phyloP scores from a whole-genome alignment of 2,888 invertebrate species.

The Zygothrica quintamaculata region DNA sequence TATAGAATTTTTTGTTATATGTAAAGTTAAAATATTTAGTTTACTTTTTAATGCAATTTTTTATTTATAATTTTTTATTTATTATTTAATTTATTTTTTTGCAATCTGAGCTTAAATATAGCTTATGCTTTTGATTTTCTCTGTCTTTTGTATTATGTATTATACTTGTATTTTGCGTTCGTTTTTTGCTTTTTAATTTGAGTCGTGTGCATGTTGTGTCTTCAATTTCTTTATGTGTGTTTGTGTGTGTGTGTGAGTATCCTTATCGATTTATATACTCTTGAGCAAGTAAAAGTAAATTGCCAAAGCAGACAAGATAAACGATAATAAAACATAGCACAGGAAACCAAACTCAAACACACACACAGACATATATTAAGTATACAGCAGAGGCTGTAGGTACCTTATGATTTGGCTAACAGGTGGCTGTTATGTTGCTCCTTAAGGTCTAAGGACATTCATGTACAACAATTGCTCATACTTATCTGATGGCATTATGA shows the following conservation, averaged over 20 bases:
- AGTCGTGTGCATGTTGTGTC: conserved; percentile 32
- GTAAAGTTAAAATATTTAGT: too few relatives aligned
- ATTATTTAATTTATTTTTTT: too few relatives aligned
- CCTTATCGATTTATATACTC: conserved; percentile 60
- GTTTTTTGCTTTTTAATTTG: conserved; percentile 45
- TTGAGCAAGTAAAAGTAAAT: conserved; percentile 36
- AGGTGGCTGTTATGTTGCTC: conserved; percentile 42
- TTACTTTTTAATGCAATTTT: too few relatives aligned
- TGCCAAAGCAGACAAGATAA: conserved; percentile 49
- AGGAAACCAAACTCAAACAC: conserved; percentile 39
- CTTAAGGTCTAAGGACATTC: conserved; percentile 18
- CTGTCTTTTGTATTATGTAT: too few relatives aligned
- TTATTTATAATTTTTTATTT: too few relatives aligned
- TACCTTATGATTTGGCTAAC: conserved; percentile 31
- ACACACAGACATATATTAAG: too few relatives aligned
- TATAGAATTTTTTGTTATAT: too few relatives aligned
- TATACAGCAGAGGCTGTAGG: conserved; percentile 16
- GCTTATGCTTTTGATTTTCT: background rate
- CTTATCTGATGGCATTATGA: conserved; percentile 20
- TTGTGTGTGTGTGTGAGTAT: conserved; percentile 4
- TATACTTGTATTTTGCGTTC: conserved; percentile 10
- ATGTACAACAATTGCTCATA: conserved; percentile 44
- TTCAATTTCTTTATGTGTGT: conserved; percentile 15
- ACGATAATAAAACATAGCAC: conserved; percentile 53
- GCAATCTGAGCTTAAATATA: too few relatives aligned